These are phyloP conservation scores for Epistrophe grossulariae DNA, from an alignment of 2,888 invertebrate species.

Conservation along the genomic window DNA sequence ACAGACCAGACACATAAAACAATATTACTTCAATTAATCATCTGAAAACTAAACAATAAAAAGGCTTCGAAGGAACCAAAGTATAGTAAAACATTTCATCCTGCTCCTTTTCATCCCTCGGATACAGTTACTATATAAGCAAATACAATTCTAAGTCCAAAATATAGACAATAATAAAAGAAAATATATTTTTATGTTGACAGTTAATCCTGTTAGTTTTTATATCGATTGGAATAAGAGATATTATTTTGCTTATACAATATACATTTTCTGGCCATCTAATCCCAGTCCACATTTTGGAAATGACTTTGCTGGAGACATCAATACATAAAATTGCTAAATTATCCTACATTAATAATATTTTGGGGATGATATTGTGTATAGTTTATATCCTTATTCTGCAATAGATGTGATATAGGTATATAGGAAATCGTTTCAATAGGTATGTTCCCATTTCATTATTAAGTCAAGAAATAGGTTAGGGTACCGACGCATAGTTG, in stretches of 20 bases:
- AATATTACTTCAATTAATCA: neutral
- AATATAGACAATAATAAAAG: slow-evolving; percentile 1
- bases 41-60: neutral
- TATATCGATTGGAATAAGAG: slow-evolving; percentile 5
- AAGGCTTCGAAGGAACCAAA: neutral
- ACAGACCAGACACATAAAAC: too few species aligned
- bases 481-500: too few species aligned
- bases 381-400: neutral
- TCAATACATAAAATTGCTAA: neutral
- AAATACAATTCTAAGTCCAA: neutral
- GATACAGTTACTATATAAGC: neutral
- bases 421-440: neutral
- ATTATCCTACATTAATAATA: neutral
- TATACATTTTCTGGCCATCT: neutral
- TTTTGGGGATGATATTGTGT: neutral
- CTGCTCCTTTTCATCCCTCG: neutral
- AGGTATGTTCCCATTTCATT: too few species aligned
- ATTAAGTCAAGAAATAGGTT: too few species aligned
- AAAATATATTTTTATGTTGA: slow-evolving; percentile 3
- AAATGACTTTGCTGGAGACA: neutral
- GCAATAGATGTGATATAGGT: neutral
- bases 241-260: neutral
- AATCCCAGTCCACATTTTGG: neutral
- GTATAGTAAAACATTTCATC: neutral
- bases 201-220: slow-evolving; percentile 11